Percentiles rank a stretch among this genome's conserved stretches.
Conservation (phyloP, 2,113 vertebrate genomes). For the Arenaria interpres region DNA sequence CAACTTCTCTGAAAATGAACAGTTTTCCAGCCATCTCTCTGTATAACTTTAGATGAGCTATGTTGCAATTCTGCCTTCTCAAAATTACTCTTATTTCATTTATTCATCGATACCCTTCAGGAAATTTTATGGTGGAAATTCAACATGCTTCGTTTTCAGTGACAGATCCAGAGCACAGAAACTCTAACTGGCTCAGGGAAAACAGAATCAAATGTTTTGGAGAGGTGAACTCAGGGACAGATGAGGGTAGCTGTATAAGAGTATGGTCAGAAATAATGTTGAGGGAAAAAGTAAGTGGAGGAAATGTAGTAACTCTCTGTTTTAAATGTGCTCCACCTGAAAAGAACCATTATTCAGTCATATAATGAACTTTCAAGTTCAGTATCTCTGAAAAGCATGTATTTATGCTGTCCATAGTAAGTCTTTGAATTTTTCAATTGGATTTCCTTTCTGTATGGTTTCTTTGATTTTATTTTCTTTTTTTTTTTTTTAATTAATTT, state of each 20-base stretch:
- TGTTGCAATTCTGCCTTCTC: neutral
- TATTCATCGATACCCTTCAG: neutral
- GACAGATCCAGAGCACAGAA: neutral
- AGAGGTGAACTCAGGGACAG: neutral
- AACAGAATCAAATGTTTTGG: neutral
- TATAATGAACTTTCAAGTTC: neutral
- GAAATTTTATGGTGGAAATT: neutral
- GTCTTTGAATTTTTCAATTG: neutral
- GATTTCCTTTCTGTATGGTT: neutral
- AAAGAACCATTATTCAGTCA: neutral
- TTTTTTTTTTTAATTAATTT: neutral
- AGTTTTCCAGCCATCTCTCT: conserved; percentile 19
- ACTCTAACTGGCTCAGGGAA: neutral
- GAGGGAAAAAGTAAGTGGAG: neutral
- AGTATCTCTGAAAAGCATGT: neutral
- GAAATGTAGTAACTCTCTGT: neutral
- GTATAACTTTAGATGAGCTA: neutral
- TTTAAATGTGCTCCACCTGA: neutral
- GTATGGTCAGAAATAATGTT: neutral
- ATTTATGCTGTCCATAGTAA: neutral
- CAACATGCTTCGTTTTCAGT: neutral
- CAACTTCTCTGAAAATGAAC: neutral
- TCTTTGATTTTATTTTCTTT: neutral
- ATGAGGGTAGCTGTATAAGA: neutral
- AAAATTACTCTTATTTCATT: neutral